phyloP scores from a whole-genome alignment of 2,113 vertebrate species.

The Gallinago jamesoni region DNA sequence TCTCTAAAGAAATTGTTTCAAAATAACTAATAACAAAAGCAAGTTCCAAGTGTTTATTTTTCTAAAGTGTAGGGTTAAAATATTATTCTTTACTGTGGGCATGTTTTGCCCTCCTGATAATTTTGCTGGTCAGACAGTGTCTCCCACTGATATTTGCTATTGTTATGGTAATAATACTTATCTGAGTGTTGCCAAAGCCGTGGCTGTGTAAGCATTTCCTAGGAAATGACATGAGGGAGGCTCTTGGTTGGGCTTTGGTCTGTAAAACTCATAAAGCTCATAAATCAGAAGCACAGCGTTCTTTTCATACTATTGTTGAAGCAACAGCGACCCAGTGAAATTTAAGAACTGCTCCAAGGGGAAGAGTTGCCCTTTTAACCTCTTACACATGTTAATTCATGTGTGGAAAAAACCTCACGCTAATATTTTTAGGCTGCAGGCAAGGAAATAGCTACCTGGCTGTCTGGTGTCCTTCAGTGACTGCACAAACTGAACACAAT shows the following conservation, averaged over 20 bases:
- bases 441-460: not conserved
- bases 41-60: not conserved
- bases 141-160: constrained; percentile 56
- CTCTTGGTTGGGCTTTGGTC: not conserved
- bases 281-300: not conserved
- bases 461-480: not conserved
- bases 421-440: not conserved
- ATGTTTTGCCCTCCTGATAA: constrained; percentile 37
- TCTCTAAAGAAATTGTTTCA: not conserved
- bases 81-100: constrained; percentile 28
- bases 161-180: constrained; percentile 17
- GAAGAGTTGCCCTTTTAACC: not conserved
- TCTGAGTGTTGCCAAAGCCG: constrained; percentile 26
- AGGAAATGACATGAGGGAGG: constrained; percentile 13
- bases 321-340: not conserved
- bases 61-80: constrained; percentile 18
- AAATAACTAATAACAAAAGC: not conserved
- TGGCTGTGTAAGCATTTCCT: constrained; percentile 44
- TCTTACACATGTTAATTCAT: not conserved
- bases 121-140: constrained; percentile 35
- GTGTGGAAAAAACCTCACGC: not conserved
- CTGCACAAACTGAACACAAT: not conserved
- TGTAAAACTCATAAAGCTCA: constrained; percentile 3
- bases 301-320: not conserved
- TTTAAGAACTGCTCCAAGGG: not conserved